These are phyloP conservation scores for Thera britannica DNA, from an alignment of 2,888 invertebrate species.

Conservation along the genomic window DNA sequence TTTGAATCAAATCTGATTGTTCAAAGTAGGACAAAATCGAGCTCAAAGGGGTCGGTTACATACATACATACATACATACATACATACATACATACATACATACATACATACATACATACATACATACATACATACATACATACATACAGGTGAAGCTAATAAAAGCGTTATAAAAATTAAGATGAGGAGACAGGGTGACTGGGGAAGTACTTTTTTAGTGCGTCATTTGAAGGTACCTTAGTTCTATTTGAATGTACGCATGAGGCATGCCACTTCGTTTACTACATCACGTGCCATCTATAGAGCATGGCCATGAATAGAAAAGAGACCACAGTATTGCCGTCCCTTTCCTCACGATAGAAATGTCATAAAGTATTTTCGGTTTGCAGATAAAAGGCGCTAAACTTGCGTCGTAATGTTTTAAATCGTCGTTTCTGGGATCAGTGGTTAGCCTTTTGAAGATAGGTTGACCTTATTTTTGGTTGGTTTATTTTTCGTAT, in stretches of 20 bases:
- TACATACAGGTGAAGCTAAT: no score
- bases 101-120: no score
- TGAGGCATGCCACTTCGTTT: constrained; percentile 19
- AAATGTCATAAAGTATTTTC: constrained; percentile 12
- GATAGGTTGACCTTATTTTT: background rate
- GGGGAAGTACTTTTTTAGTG: background rate
- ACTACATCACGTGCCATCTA: constrained; percentile 33
- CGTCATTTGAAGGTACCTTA: background rate
- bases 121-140: no score
- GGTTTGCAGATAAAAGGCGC: constrained; percentile 1
- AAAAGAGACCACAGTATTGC: constrained; percentile 16
- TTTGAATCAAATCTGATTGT: no score
- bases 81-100: no score
- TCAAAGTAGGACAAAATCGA: no score
- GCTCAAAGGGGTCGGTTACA: no score
- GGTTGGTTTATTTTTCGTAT: background rate
- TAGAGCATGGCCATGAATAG: constrained; percentile 38
- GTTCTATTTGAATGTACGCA: constrained; percentile 6
- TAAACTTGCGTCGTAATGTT: background rate
- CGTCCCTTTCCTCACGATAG: constrained; percentile 8
- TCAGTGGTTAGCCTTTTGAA: background rate
- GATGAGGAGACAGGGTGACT: background rate
- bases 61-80: no score
- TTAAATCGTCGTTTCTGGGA: background rate
- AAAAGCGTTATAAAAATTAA: no score